These are phyloP conservation scores for Nineta flava DNA, from an alignment of 2,888 invertebrate species.

Conservation along the genomic window DNA sequence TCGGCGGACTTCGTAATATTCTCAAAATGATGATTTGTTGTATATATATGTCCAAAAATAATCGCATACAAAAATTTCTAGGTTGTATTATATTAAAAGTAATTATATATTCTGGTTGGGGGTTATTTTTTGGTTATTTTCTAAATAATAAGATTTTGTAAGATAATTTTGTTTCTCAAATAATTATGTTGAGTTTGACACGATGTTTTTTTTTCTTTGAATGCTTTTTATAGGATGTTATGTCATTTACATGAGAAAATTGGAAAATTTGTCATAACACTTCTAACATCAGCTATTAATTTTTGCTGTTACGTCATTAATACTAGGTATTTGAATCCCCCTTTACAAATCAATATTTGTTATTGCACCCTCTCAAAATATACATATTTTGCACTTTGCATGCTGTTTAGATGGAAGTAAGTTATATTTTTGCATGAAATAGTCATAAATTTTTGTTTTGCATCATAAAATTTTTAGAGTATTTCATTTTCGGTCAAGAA, in stretches of 20 bases:
- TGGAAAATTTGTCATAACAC: conserved; percentile 50
- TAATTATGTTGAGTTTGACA: background rate
- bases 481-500: no score
- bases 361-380: no score
- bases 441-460: no score
- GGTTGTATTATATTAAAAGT: background rate
- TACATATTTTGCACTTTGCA: no score
- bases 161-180: background rate
- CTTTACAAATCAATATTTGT: background rate
- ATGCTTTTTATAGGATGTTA: conserved; percentile 30
- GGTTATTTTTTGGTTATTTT: no score
- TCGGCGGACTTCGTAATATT: no score
- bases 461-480: no score
- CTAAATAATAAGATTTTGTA: background rate
- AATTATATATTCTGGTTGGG: background rate
- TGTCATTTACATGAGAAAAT: conserved; percentile 51
- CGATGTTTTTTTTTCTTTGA: background rate
- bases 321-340: conserved; percentile 39
- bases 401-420: no score
- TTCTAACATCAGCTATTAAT: conserved; percentile 53
- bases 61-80: background rate
- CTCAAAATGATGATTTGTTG: background rate
- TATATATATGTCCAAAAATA: background rate
- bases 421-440: no score
- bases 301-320: conserved; percentile 49